These are phyloP conservation scores for Saccopteryx leptura DNA, from an alignment of 2,113 vertebrate genomes.

Conservation along the genomic window DNA sequence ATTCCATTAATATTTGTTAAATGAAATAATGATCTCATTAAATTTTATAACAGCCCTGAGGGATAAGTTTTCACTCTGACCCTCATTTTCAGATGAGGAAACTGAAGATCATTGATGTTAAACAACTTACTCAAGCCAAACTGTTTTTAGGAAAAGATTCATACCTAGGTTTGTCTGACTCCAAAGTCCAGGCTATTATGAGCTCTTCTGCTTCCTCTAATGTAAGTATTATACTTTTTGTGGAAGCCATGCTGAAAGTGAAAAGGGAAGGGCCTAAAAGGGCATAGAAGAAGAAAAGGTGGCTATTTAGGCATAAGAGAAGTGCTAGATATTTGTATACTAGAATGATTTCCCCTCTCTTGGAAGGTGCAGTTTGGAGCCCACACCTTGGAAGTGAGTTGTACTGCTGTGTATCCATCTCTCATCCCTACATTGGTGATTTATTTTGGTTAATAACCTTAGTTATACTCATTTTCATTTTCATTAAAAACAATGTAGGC, in stretches of 20 bases:
- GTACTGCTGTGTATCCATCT: neutral
- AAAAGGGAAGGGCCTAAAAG: neutral
- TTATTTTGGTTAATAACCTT: constrained; percentile 74
- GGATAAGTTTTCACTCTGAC: constrained; percentile 22
- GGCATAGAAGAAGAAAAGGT: neutral
- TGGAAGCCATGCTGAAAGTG: neutral
- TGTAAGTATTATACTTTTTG: neutral
- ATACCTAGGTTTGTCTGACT: neutral
- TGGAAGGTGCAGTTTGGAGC: constrained; percentile 46
- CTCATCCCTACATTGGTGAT: constrained; percentile 56
- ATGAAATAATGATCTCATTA: constrained; percentile 31
- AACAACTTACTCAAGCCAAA: neutral
- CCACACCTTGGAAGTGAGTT: constrained; percentile 44
- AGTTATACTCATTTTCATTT: constrained; percentile 69
- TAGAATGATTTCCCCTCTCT: neutral
- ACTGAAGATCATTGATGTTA: neutral
- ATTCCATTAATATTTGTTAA: neutral
- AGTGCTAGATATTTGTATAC: neutral
- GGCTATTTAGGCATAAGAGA: neutral
- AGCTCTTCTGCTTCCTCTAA: neutral
- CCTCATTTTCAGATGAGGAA: constrained; percentile 1
- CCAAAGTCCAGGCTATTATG: neutral
- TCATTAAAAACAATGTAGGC: constrained; percentile 47
- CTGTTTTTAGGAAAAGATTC: neutral
- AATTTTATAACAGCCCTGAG: neutral